Evolutionary conservation across 2,888 invertebrate species (phyloP), one percentile per base, ranked within the genome.

Genomic region (Parnassius orleans): DNA sequence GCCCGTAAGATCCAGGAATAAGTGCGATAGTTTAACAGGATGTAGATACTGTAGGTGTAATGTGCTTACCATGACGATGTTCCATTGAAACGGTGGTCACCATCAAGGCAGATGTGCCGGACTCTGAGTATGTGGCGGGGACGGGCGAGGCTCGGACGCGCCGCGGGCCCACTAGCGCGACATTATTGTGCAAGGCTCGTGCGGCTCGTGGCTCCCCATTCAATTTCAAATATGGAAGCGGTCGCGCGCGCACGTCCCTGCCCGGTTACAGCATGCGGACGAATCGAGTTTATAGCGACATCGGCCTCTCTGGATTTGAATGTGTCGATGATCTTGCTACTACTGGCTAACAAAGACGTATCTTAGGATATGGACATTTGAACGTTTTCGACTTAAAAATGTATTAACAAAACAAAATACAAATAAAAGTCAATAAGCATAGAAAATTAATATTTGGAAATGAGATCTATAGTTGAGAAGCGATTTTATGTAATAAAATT

Each of bases 151-250:
- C 67, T 67, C 65, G 63, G 72, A 70, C 72, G 66, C 71, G 69
- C 68, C 69, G 70, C 70, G 70, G 65, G 67, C 68, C 76, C 79
- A 85, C 85, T 83, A 78, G 72, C 73, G 74, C 71, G 68, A 78
- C 83, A 90, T 89, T 88, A 87, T 78, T 87, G 89, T 86, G 87
- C 90, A 85, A 78, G 83, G 75, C 85, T 78, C 84, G 87, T 87
- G 81, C 84, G 77, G 78, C 78, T 76, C 78, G 81, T 84, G 77
- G 78, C 78, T 76, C 78, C 77, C 88, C 81, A 90, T 90, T 89
- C 89, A 89, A 88, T 90, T 89, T 84, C 90, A 87, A 83, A 91
- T 91, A 91, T 83, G 90, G 90, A 75, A 80, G 71, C 76, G 73
- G 79, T 68, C 79, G 82, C 78, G 83, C 84, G 79, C 84, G 83